Evolutionary conservation across 2,888 invertebrate genomes (phyloP), one percentile per base, ranked within the genome.

Genomic region (Linnaemya tessellans): DNA sequence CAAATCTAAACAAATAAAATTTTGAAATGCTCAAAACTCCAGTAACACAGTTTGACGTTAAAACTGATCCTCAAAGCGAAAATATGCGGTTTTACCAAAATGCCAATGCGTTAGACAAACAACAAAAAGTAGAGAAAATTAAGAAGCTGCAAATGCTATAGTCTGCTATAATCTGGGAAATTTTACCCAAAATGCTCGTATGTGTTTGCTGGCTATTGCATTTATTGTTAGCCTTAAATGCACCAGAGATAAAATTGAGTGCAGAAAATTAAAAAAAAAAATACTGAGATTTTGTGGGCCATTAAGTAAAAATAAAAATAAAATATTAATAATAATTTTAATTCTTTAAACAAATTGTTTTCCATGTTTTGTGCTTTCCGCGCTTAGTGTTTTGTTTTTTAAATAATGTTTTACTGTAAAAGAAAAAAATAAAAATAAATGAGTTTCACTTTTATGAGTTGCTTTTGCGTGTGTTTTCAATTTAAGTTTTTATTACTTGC

Each of bases 41-140:
- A 84, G 74, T 84, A 84, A 84, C 84, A 84, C 68, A 84, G 56
- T 70, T 79, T 56, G 22, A 43, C 10, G 35, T 38, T 67, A 38
- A 46, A 46, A 73, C 35, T 30, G 2, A 30, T 30, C 5, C 5
- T 30, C 30, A 30, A 5, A 30, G 30, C 30, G 3, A 30, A n/a
- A n/a, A n/a, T n/a, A 71, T 25, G 38, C 20, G 38, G 65, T 73
- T 71, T 77, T 22, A 35, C 7, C 54, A 56, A 18, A 64, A 22
- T n/a, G 70, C 8, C 51, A 1, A 0, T 51, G 18, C n/a, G 7
- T 51, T 46, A 4, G 8, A n/a, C 11, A 22, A 4, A 25, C 8
- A 56, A 56, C 54, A 25, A 10, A 8, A 7, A 41, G 38, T 1
- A 56, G 56, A 56, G 20, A 25, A 25, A 56, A 56, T 15, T 22